phyloP scores from a whole-genome alignment of 2,888 invertebrate species.

The Pseudanteris insignis region DNA sequence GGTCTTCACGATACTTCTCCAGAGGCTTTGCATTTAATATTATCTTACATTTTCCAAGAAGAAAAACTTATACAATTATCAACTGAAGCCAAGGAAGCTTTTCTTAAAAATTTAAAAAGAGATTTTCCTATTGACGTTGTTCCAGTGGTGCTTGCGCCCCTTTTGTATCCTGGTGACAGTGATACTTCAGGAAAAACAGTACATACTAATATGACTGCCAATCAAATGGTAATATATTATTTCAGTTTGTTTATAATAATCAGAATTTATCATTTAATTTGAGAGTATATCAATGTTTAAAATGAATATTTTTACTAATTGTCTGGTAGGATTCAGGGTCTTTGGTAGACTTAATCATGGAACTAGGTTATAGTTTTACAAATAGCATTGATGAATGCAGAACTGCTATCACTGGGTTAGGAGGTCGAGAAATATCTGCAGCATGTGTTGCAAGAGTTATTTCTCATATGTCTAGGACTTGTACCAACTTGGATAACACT shows the following conservation, averaged over 20 bases:
- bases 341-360: slow-evolving; percentile 87
- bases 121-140: slow-evolving; percentile 90
- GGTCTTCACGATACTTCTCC: slow-evolving; percentile 91
- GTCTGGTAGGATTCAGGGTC: slow-evolving; percentile 74
- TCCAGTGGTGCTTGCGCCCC: slow-evolving; percentile 88
- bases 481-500: slow-evolving; percentile 77
- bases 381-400: slow-evolving; percentile 87
- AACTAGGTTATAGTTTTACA: slow-evolving; percentile 92
- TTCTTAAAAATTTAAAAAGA: slow-evolving; percentile 81
- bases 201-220: slow-evolving; percentile 62
- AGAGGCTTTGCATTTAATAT: slow-evolving; percentile 86
- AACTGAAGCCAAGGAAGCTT: slow-evolving; percentile 79
- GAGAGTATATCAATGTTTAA: too few species aligned
- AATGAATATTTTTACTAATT: slow-evolving; percentile 6
- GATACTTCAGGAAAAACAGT: slow-evolving; percentile 47
- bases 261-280: too few species aligned
- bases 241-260: too few species aligned
- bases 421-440: slow-evolving; percentile 83
- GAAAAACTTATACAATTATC: slow-evolving; percentile 73
- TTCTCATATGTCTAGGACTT: slow-evolving; percentile 86
- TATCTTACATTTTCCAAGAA: slow-evolving; percentile 72
- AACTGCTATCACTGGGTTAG: slow-evolving; percentile 82
- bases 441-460: slow-evolving; percentile 85
- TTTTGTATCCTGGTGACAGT: slow-evolving; percentile 83
- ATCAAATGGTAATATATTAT: slow-evolving; percentile 62